These are phyloP conservation scores for Dicycla oo DNA, from an alignment of 2,888 invertebrate genomes.

Conservation along the genomic window DNA sequence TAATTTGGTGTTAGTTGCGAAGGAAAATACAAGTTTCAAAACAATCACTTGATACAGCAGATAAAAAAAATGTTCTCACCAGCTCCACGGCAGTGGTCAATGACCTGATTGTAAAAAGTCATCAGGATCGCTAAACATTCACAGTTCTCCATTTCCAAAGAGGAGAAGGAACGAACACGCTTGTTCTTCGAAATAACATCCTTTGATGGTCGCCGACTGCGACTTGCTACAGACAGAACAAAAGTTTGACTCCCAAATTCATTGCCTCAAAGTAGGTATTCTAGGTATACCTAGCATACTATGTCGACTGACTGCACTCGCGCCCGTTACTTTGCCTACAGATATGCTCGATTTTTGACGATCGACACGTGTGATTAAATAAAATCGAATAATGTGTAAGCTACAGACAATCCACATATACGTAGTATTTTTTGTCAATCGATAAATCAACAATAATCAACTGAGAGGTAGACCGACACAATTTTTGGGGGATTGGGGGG, in stretches of 20 bases:
- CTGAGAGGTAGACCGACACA: no score
- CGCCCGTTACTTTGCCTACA: no score
- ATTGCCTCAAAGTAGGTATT: background rate
- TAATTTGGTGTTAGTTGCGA: background rate
- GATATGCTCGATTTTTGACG: no score
- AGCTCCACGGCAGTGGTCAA: constrained; percentile 91
- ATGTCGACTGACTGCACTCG: no score
- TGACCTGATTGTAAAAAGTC: constrained; percentile 90
- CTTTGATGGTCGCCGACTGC: constrained; percentile 39
- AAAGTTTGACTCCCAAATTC: background rate
- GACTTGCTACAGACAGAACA: constrained; percentile 49
- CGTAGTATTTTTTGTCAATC: no score
- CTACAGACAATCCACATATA: no score
- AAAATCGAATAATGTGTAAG: no score
- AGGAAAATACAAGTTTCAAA: background rate
- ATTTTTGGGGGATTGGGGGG: no score
- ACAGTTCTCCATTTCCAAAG: constrained; percentile 89
- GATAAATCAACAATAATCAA: no score
- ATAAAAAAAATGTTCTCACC: constrained; percentile 75
- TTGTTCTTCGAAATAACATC: constrained; percentile 60
- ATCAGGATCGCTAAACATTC: constrained; percentile 90
- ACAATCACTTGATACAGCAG: background rate
- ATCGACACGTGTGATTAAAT: no score
- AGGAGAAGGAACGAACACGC: constrained; percentile 84
- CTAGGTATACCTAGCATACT: no score